Percentiles rank a stretch among this genome's conserved stretches.
phyloP scores from a whole-genome alignment of 2,797 vertebrate species.

The Threskiornis aethiopicus region DNA sequence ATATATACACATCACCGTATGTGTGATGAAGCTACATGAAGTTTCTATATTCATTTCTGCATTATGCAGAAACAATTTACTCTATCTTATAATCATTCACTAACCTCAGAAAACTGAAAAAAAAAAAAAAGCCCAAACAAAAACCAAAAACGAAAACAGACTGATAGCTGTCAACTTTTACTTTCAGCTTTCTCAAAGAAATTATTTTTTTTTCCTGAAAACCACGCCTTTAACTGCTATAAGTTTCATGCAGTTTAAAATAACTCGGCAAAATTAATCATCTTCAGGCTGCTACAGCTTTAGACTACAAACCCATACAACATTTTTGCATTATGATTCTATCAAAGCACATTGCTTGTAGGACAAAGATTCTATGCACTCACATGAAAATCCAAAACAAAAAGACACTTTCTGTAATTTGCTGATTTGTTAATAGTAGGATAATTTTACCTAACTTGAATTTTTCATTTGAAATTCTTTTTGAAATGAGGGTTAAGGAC shows the following conservation, averaged over 20 bases:
- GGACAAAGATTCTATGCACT: not conserved
- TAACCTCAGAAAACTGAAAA: not conserved
- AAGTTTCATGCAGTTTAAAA: not conserved
- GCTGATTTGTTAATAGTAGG: not conserved
- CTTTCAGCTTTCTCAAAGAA: not conserved
- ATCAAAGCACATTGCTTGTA: not conserved
- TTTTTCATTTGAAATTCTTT: not conserved
- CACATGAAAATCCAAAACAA: not conserved
- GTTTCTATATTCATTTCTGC: not conserved
- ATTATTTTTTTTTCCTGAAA: not conserved
- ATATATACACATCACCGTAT: not conserved
- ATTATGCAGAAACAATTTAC: not conserved
- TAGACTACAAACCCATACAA: not conserved
- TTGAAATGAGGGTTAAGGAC: not conserved
- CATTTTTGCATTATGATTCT: not conserved
- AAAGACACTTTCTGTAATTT: not conserved
- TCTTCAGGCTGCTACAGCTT: not conserved
- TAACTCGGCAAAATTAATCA: not conserved
- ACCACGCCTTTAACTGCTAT: not conserved
- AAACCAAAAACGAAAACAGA: not conserved
- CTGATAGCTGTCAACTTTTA: not conserved
- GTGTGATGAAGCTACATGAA: not conserved
- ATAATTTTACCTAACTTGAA: not conserved
- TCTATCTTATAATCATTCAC: not conserved
- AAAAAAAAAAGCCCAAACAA: not conserved